Base-by-base conservation (phyloP, 1,140 invertebrate genomes). In the Cherax destructor region DNA sequence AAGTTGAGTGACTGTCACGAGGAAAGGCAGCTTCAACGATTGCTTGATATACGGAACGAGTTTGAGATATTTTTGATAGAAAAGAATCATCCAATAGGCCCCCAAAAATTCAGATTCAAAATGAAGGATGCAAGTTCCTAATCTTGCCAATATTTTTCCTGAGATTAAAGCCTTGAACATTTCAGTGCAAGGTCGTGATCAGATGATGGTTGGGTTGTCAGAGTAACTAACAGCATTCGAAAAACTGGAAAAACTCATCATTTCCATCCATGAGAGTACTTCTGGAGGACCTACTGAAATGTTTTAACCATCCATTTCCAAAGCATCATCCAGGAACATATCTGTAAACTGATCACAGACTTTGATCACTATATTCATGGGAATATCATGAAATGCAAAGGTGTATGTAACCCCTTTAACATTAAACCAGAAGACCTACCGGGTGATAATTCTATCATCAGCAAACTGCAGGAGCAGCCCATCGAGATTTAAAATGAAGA, bases 141-240 rank as follows among this genome's bases (percentile, higher is more conserved):
- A 86, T 56, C 85, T 76, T 77, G 74, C 85, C 47, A 41, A 86
- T 86, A 86, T 86, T 3, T 86, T 86, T 86, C 30, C 61, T 86
- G 85, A 86, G 69, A 86, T 77, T 77, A 86, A 86, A 52, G 10
- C 72, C 69, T 50, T 77, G 69, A 86, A 78, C 41, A 86, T 86
- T 77, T 77, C 85, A 77, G 77, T 86, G 85, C 85, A 86, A 86
- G 85, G 85, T 86, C 85, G 85, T 24, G 61, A 85, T 72, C 83
- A 85, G 83, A 85, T 61, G 30, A 65, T 85, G 30, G 83, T 85
- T 72, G 61, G 83, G 41, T 61, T n/a, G n/a, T n/a, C n/a, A n/a
- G n/a, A n/a, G n/a, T n/a, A n/a, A n/a, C n/a, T n/a, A n/a, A n/a
- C n/a, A 85, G 30, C 41, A 85, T 65, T 65, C 10, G 61, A 9